Conservation (phyloP, 2,113 vertebrate species). For the Thunnus maccoyii region DNA sequence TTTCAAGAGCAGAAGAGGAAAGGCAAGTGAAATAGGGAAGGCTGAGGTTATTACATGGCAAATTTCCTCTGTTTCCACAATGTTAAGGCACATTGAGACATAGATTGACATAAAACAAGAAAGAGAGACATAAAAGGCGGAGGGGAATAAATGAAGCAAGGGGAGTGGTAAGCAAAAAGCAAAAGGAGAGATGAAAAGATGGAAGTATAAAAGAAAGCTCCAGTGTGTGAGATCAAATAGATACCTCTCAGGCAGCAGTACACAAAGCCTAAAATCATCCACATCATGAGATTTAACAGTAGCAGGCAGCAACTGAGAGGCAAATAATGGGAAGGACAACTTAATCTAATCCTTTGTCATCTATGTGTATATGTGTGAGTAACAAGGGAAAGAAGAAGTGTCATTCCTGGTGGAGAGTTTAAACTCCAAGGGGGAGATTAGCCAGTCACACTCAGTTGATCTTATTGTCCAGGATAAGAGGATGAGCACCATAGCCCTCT, state of each 20-base stretch:
- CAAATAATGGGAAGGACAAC: conserved; percentile 50
- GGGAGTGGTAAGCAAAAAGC: neutral
- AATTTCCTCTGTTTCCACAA: conserved; percentile 41
- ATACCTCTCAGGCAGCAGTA: conserved; percentile 10
- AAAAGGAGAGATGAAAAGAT: conserved; percentile 27
- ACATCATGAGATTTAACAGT: conserved; percentile 41
- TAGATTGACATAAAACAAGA: conserved; percentile 34
- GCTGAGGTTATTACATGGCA: conserved; percentile 36
- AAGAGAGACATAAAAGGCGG: neutral
- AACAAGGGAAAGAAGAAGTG: conserved; percentile 59
- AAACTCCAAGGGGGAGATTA: conserved; percentile 71
- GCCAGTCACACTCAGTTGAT: conserved; percentile 76
- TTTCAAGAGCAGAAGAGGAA: neutral
- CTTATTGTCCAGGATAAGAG: conserved; percentile 81
- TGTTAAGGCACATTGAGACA: conserved; percentile 29
- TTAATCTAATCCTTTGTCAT: conserved; percentile 68
- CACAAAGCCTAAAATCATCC: conserved; percentile 37
- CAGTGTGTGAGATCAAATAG: conserved; percentile 25
- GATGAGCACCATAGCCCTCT: conserved; percentile 67
- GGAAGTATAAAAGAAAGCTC: conserved; percentile 44
- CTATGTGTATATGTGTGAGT: conserved; percentile 49
- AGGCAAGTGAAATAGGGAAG: conserved; percentile 17
- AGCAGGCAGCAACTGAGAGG: conserved; percentile 29
- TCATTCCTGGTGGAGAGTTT: conserved; percentile 67
- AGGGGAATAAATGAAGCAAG: conserved; percentile 1